A percentile compares a stretch with the other conserved stretches of the same genome.
phyloP scores from a whole-genome alignment of 2,888 invertebrate genomes.

The Ganaspis brasiliensis region DNA sequence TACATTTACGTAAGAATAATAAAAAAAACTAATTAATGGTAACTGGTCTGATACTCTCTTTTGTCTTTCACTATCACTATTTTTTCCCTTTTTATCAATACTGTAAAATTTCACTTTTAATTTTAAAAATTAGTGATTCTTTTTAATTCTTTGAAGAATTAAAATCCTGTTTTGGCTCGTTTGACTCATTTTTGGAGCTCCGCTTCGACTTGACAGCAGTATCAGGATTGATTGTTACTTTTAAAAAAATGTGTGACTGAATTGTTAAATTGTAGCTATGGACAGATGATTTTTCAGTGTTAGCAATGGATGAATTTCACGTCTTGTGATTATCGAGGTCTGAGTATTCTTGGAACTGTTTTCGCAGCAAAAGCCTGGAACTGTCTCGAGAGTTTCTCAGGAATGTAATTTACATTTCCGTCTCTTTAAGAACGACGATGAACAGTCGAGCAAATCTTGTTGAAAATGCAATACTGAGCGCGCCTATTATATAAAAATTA shows the following conservation, averaged over 20 bases:
- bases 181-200: not conserved
- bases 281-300: constrained; percentile 17
- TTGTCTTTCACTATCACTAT: too few relatives aligned
- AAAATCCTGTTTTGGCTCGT: too few relatives aligned
- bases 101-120: too few relatives aligned
- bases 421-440: constrained; percentile 12
- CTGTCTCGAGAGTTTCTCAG: constrained; percentile 17
- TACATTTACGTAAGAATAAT: too few relatives aligned
- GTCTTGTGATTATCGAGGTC: constrained; percentile 15
- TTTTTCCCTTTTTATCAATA: too few relatives aligned
- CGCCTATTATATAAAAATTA: constrained; percentile 24
- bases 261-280: constrained; percentile 17
- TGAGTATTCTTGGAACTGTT: constrained; percentile 30
- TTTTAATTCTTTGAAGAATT: too few relatives aligned
- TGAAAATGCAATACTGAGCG: constrained; percentile 14
- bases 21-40: too few relatives aligned
- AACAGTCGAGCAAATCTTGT: constrained; percentile 33
- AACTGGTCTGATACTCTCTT: too few relatives aligned
- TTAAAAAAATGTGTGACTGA: constrained; percentile 1
- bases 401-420: constrained; percentile 40
- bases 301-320: constrained; percentile 5
- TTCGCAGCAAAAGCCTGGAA: constrained; percentile 14
- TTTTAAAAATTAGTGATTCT: too few relatives aligned
- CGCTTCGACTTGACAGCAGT: not conserved
- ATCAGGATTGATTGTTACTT: not conserved